Percentiles rank a stretch among this genome's conserved stretches.
Evolutionary conservation across 2,113 vertebrate species (phyloP).

Genomic region (Xiphorhynchus elegans): DNA sequence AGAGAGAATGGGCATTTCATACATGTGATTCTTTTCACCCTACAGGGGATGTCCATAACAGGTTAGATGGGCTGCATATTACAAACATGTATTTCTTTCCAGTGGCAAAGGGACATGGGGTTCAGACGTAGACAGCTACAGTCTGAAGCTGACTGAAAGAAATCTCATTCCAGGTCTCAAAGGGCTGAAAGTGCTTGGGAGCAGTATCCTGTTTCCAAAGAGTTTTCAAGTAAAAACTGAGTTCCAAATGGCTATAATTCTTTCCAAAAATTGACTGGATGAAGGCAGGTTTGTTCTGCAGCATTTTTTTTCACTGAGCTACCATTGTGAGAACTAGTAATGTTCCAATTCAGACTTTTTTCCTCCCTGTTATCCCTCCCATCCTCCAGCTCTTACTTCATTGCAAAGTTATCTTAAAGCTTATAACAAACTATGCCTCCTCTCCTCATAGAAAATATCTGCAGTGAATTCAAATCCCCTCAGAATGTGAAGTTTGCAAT

Average conservation of each 20-base stretch:
- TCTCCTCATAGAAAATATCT: background rate
- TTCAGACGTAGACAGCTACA: background rate
- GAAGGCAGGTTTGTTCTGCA: constrained; percentile 52
- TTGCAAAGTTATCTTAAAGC: constrained; percentile 12
- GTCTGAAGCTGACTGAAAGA: background rate
- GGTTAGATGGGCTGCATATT: background rate
- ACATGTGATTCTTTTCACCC: background rate
- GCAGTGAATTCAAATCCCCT: background rate
- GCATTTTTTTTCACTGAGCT: constrained; percentile 48
- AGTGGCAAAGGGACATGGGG: background rate
- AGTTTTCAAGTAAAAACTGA: constrained; percentile 19
- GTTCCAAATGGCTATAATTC: constrained; percentile 30
- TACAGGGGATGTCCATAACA: background rate
- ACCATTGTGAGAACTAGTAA: constrained; percentile 29
- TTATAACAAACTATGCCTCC: background rate
- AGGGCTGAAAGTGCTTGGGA: constrained; percentile 25
- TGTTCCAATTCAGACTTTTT: background rate
- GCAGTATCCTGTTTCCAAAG: constrained; percentile 41
- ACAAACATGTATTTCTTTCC: background rate
- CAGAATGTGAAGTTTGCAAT: background rate
- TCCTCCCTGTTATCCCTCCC: background rate
- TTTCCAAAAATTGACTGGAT: constrained; percentile 51
- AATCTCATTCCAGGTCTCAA: constrained; percentile 28
- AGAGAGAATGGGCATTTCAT: background rate
- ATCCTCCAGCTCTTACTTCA: constrained; percentile 27